These are phyloP conservation scores for Echinarachnius parma DNA, from an alignment of 53 echinoderm and acorn worm genomes.

Conservation along the genomic window DNA sequence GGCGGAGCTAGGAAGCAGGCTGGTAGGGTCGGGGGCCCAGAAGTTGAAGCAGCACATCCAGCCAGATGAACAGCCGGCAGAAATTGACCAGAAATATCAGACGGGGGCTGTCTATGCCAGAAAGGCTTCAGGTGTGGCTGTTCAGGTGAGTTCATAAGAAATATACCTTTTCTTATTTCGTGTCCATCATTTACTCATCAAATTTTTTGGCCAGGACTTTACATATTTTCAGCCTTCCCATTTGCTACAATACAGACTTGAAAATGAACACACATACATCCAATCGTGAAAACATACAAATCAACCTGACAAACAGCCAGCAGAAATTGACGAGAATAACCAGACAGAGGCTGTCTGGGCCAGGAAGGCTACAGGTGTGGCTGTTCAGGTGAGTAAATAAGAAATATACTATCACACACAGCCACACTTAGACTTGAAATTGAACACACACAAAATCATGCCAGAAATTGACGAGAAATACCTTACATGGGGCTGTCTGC, in stretches of 20 bases:
- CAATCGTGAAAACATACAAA: too few species aligned
- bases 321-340: slow-evolving; percentile 79
- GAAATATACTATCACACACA: too few species aligned
- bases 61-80: slow-evolving; percentile 66
- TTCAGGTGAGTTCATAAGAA: slow-evolving; percentile 55
- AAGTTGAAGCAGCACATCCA: slow-evolving; percentile 63
- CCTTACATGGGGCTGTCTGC: too few species aligned
- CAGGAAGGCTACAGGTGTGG: slow-evolving; percentile 75
- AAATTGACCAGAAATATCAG: slow-evolving; percentile 85
- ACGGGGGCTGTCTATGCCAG: slow-evolving; percentile 76
- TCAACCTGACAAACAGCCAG: slow-evolving; percentile 63
- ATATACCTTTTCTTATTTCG: neutral
- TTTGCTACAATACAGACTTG: too few species aligned
- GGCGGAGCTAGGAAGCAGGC: slow-evolving; percentile 61
- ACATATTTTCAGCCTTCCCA: too few species aligned
- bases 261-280: too few species aligned
- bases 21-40: slow-evolving; percentile 70
- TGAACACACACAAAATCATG: too few species aligned
- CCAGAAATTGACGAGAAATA: too few species aligned
- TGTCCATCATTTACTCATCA: too few species aligned
- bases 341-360: slow-evolving; percentile 83
- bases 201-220: too few species aligned
- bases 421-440: too few species aligned
- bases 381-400: slow-evolving; percentile 95
- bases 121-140: slow-evolving; percentile 83